A percentile compares a stretch with the other conserved stretches of the same genome.
phyloP scores from a whole-genome alignment of 1,140 invertebrate species.

The Lycorma delicatula region DNA sequence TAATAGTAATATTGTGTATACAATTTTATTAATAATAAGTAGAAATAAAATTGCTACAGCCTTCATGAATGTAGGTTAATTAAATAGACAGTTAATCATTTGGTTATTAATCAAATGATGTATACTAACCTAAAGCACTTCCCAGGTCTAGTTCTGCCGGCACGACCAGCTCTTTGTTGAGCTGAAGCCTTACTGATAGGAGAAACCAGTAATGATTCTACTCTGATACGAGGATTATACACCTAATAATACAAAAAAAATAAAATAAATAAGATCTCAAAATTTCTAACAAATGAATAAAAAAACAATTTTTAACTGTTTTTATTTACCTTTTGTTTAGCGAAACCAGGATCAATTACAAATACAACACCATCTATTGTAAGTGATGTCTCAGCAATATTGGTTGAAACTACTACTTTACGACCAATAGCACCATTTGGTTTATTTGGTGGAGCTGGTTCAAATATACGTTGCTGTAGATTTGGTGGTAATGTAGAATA shows the following conservation, averaged over 20 bases:
- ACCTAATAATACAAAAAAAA: constrained; percentile 45
- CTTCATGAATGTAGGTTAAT: too few species aligned
- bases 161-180: constrained; percentile 94
- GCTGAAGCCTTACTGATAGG: constrained; percentile 99
- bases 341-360: constrained; percentile 99
- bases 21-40: too few species aligned
- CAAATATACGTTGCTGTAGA: constrained; percentile 96
- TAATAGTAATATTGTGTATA: too few species aligned
- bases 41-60: too few species aligned
- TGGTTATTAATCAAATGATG: background rate
- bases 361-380: constrained; percentile 99
- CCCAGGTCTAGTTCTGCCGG: constrained; percentile 91
- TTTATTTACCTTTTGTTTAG: constrained; percentile 84
- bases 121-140: constrained; percentile 75
- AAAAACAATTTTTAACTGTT: background rate
- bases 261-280: background rate
- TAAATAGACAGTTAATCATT: background rate
- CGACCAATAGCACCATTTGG: constrained; percentile 90
- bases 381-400: constrained; percentile 98
- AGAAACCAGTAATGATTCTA: constrained; percentile 95
- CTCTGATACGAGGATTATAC: constrained; percentile 93
- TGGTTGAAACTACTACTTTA: constrained; percentile 96
- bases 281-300: background rate
- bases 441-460: constrained; percentile 85
- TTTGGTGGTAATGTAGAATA: constrained; percentile 98